A percentile compares a stretch with the other conserved stretches of the same genome.
phyloP scores from a whole-genome alignment of 2,113 vertebrate genomes.

The Mesoclemmys tuberculata region DNA sequence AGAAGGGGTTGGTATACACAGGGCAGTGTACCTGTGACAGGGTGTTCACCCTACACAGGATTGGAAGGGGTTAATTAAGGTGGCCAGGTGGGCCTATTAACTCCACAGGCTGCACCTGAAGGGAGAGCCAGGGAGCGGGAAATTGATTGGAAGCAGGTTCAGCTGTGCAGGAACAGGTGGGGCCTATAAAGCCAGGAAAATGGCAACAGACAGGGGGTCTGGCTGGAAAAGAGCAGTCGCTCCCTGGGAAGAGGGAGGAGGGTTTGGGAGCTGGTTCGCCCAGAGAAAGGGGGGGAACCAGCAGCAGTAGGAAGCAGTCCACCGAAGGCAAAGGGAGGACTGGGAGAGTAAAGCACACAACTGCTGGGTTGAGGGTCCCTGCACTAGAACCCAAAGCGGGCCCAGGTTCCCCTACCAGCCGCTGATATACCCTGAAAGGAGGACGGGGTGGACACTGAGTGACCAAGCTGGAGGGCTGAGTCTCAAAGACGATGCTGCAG shows the following conservation, averaged over 20 bases:
- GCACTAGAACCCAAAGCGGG: background rate
- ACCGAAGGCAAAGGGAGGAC: background rate
- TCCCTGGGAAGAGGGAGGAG: too few species aligned
- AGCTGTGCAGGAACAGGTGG: background rate
- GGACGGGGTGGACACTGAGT: background rate
- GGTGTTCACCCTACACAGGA: background rate
- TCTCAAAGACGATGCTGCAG: background rate
- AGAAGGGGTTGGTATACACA: background rate
- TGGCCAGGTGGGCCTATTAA: background rate
- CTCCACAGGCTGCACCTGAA: background rate
- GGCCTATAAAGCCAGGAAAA: background rate
- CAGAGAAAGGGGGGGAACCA: too few species aligned
- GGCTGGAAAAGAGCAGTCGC: too few species aligned
- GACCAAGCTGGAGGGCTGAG: background rate
- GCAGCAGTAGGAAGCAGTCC: background rate
- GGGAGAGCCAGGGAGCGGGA: background rate
- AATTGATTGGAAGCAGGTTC: background rate
- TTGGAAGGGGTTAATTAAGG: background rate
- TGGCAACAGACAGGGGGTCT: background rate
- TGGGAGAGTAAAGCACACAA: background rate
- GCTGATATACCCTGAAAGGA: background rate
- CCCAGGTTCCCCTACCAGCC: background rate
- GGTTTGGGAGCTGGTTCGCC: too few species aligned
- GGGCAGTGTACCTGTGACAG: background rate
- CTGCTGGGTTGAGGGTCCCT: background rate